Evolutionary conservation across 2,797 vertebrate species (phyloP).

Genomic region (Ptychobarbus kaznakovi): DNA sequence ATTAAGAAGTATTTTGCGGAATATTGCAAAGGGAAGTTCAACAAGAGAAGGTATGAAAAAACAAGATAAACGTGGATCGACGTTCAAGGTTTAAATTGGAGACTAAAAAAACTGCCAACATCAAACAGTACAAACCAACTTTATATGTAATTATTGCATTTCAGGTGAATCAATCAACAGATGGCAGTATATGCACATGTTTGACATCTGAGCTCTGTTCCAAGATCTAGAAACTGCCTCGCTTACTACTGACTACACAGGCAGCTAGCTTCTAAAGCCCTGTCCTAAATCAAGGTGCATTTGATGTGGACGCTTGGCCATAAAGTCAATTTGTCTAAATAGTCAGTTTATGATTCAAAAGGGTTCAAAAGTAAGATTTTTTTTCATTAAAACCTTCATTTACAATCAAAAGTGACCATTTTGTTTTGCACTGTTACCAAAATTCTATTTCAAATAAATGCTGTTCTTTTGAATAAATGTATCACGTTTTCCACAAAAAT

Average conservation of each 20-base stretch:
- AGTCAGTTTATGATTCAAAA: neutral
- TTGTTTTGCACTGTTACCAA: too few species aligned
- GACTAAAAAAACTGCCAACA: neutral
- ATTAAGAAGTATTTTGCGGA: neutral
- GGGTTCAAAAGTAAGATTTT: neutral
- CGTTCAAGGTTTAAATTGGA: neutral
- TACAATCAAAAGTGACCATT: neutral
- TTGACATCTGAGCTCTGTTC: neutral
- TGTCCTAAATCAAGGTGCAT: neutral
- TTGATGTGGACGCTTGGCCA: neutral
- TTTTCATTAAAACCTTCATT: too few species aligned
- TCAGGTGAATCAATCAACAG: constrained; percentile 1
- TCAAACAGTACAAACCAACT: neutral
- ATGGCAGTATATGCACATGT: constrained; percentile 7
- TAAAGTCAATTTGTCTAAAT: neutral
- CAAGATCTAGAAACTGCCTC: neutral
- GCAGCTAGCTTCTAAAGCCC: neutral
- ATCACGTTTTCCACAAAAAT: too few species aligned
- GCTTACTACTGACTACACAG: neutral
- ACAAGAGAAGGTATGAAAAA: constrained; percentile 13
- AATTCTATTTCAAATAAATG: too few species aligned
- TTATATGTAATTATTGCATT: neutral
- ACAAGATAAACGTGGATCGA: neutral
- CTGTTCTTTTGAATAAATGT: too few species aligned
- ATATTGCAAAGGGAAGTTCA: neutral